Evolutionary conservation across 1,140 invertebrate species (phyloP).

Genomic region (Euborellia annulipes): DNA sequence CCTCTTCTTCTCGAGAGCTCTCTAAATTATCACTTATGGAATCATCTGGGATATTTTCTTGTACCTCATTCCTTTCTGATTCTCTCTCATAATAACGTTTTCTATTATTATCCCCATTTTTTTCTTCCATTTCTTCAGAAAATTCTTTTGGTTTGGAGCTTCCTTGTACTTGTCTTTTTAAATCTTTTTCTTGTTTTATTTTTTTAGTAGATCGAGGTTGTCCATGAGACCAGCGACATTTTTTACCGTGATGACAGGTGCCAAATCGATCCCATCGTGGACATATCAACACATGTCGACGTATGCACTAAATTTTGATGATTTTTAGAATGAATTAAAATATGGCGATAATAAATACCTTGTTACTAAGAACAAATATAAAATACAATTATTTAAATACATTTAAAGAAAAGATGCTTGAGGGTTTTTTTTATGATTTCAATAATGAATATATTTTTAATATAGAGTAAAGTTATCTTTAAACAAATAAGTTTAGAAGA

Average conservation of each 20-base stretch:
- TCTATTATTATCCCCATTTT: constrained; percentile 11
- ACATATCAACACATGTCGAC: constrained; percentile 48
- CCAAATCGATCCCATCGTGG: constrained; percentile 42
- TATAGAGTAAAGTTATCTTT: too few species aligned
- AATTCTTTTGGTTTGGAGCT: constrained; percentile 2
- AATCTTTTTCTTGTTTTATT: constrained; percentile 13
- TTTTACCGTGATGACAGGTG: constrained; percentile 38
- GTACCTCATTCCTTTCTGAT: constrained; percentile 13
- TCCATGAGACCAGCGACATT: constrained; percentile 44
- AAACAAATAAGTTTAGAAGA: too few species aligned
- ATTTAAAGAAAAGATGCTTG: too few species aligned
- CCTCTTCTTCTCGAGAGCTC: too few species aligned
- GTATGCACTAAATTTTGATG: constrained; percentile 36
- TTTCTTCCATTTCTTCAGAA: background rate
- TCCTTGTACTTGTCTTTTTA: constrained; percentile 1
- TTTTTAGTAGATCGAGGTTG: constrained; percentile 13
- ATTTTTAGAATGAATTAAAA: constrained; percentile 14
- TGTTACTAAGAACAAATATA: too few species aligned
- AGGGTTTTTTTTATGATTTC: too few species aligned
- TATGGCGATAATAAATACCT: too few species aligned
- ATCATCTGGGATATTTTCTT: too few species aligned
- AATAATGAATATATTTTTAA: too few species aligned
- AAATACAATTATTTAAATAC: too few species aligned
- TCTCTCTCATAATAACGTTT: constrained; percentile 27
- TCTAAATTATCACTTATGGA: too few species aligned